Evolutionary conservation across 2,888 invertebrate genomes (phyloP), one percentile per base, ranked within the genome.

Genomic region (Tetheella fluctuosa): DNA sequence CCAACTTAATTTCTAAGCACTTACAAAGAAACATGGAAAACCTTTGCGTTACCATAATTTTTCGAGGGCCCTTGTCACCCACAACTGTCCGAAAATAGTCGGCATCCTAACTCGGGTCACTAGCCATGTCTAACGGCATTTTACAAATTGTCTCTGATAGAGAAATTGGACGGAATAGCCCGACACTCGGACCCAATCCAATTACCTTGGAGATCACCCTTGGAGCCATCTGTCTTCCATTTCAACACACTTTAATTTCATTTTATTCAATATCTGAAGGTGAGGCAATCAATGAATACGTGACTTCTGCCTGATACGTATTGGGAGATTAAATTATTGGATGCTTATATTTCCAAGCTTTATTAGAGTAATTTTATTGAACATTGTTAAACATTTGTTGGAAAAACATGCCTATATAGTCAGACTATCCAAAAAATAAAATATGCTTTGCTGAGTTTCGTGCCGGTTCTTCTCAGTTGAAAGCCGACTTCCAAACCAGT

Each of bases 211-310:
- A 55, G 55, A 55, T 55, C 55, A 55, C 34, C 34, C 20, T 34
- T 15, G 20, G 17, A 55, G 55, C 55, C 55, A 55, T 55, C 34
- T 55, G 55, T 55, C 55, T 55, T 55, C 55, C 30, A 55, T 55
- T 54, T 55, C 34, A 34, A 37, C 23, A 34, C 55, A 34, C 55
- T 55, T 55, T 34, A 55, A 55, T 55, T 48, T 20, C 48, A 48
- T 48, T 55, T 34, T 34, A 55, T 55, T 55, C 55, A 13, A 55
- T 55, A 23, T 55, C 4, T 23, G 20, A 34, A 34, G 30, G 54
- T 34, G 34, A 54, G 54, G 30, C 13, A 13, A 23, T 53, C 34
- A 15, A 12, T 23, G 17, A 15, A 30, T 54, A 30, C 54, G 25
- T 54, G 30, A 54, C 28, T 34, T 13, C 34, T 13, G 30, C 30